Base-by-base conservation (phyloP, 2,113 vertebrate genomes). In the Prionailurus bengalensis region DNA sequence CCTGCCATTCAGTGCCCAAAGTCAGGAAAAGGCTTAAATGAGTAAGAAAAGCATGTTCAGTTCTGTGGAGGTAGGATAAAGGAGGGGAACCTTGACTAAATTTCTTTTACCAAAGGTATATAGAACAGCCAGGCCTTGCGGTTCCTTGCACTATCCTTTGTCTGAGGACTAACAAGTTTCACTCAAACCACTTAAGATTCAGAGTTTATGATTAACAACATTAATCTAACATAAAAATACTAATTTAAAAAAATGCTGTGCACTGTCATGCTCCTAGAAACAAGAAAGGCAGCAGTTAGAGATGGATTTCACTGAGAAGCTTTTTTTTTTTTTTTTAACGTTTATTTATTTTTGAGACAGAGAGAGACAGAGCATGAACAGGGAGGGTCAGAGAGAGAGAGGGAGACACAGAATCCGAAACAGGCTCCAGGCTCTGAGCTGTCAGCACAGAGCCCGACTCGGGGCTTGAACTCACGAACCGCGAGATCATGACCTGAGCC, bases 191-290 rank as follows among this genome's bases (percentile, higher is more conserved):
- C 29, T 83, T 25, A 92, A 74, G 71, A 93, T 76, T 95, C 21
- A 58, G 58, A 88, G 42, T 85, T 79, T 71, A 63, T 91, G 42
- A 95, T 61, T 82, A 92, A n/a, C 21, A 68, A 92, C 31, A 92
- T 80, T 85, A 29, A 95, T 80, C 16, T 58, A 95, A 96, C 15
- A 74, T 55, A 93, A 63, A 91, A 95, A 94, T 36, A 94, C 21
- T 53, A 73, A 10, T 45, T 93, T 13, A 7, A 33, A 83, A 94
- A 55, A 76, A 66, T 39, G 10, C 42, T 8, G 51, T 29, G 91
- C 2, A 36, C 4, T 25, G 12, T 6, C 68, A 48, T 70, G 65
- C 29, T 96, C 73, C 12, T 66, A 65, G 53, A 97, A 96, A 89
- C 31, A 90, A 89, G 51, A 51, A 85, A 92, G 29, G 19, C 7